Conservation (phyloP, 2,888 invertebrate genomes). For the Melolontha melolontha region DNA sequence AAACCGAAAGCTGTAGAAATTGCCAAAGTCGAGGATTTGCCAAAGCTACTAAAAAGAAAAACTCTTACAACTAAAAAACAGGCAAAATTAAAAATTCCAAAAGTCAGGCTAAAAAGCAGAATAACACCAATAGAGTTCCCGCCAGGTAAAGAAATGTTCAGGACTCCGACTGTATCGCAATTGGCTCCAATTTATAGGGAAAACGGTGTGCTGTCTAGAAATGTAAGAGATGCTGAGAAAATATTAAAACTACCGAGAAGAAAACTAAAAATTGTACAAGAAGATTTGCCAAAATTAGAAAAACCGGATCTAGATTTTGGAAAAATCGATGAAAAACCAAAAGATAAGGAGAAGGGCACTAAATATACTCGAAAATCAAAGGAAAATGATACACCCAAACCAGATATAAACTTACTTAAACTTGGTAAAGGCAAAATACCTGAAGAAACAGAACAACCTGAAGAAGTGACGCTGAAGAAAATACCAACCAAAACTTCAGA, state of each 20-base stretch:
- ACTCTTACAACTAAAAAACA: conserved; percentile 57
- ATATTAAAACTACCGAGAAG: conserved; percentile 64
- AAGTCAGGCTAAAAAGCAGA: conserved; percentile 66
- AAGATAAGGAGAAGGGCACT: conserved; percentile 59
- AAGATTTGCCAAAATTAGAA: conserved; percentile 63
- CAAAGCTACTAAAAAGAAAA: conserved; percentile 68
- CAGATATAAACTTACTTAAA: conserved; percentile 54
- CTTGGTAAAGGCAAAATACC: conserved; percentile 63
- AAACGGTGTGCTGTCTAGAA: conserved; percentile 66
- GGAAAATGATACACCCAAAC: conserved; percentile 53
- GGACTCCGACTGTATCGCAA: conserved; percentile 59
- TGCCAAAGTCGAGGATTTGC: conserved; percentile 67
- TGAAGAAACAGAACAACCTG: conserved; percentile 54
- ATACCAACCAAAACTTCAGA: conserved; percentile 56
- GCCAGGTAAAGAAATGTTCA: conserved; percentile 60
- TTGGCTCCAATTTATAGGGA: conserved; percentile 64
- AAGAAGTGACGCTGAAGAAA: conserved; percentile 62
- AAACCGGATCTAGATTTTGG: conserved; percentile 64
- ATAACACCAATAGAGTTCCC: conserved; percentile 66
- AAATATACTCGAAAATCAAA: conserved; percentile 52
- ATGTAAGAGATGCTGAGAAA: conserved; percentile 66
- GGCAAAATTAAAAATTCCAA: conserved; percentile 62
- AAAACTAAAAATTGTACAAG: conserved; percentile 62
- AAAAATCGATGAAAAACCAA: conserved; percentile 63
- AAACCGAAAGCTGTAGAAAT: conserved; percentile 71